Base-by-base conservation (phyloP, 2,797 vertebrate genomes). In the Falco peregrinus region DNA sequence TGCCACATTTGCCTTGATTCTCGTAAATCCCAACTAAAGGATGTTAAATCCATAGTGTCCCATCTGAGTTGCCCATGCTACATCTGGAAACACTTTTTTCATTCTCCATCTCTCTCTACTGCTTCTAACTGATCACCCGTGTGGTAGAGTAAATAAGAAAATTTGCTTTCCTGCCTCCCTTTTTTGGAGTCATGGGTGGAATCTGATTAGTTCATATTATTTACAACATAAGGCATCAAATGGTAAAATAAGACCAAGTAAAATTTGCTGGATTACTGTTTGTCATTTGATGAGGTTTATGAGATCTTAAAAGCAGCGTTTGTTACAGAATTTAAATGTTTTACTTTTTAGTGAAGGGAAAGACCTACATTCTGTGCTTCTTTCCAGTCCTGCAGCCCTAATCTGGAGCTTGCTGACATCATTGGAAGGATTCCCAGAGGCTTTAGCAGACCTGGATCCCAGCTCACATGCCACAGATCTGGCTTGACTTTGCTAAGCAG, bases 1-100 rank as follows among this genome's bases (percentile, higher is more conserved):
- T 87, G 48, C 20, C 69, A 91, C 43, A 75, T 95, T 47, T 95
- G 54, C 53, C 96, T 85, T 87, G n/a, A 87, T 92, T 95, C 50
- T 86, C 84, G 84, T 89, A 87, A 91, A 96, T 91, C 94, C 53
- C 35, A 63, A 5, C 19, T 51, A 69, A 81, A 77, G 37, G 54
- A 5, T 84, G 5, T 91, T 92, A 89, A 97, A 95, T 93, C 33
- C 15, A 12, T 56, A 93, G 21, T 56, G 12, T 89, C 39, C 68
- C 9, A 1, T 19, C 33, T 94, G 56, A 61, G 13, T 70, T 85
- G 37, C 13, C 33, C 4, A 8, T 51, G 13, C 10, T 4, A 6
- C 14, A 12, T 60, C 61, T 78, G 61, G 47, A 93, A 91, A 80
- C 8, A 65, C 5, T 76, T 48, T 53, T 88, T 94, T 78, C 37